These are phyloP conservation scores for Aphaenogaster floridana DNA, from an alignment of 1,140 invertebrate species.

Conservation along the genomic window DNA sequence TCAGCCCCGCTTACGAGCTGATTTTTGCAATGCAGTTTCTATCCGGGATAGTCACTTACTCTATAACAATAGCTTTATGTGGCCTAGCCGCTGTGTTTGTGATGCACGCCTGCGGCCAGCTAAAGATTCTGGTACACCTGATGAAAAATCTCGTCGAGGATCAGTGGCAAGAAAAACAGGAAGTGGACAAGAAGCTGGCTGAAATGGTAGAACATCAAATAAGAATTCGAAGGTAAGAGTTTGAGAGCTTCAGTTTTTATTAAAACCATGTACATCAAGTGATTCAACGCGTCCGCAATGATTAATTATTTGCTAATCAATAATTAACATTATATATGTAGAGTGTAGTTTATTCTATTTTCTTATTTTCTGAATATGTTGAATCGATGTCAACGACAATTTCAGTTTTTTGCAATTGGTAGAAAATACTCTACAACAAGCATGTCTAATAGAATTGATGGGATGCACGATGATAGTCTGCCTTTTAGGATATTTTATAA, in stretches of 20 bases:
- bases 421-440: constrained; percentile 75
- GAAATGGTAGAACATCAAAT: constrained; percentile 76
- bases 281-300: background rate
- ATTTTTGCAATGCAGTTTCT: constrained; percentile 1
- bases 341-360: constrained; percentile 9
- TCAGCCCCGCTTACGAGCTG: constrained; percentile 42
- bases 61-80: constrained; percentile 2
- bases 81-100: constrained; percentile 23
- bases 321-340: background rate
- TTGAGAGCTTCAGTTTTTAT: background rate
- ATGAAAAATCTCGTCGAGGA: constrained; percentile 35
- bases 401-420: constrained; percentile 73
- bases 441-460: constrained; percentile 78
- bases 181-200: constrained; percentile 66
- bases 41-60: constrained; percentile 30
- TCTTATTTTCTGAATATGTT: background rate
- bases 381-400: background rate
- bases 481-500: constrained; percentile 77
- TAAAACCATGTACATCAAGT: background rate
- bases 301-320: background rate
- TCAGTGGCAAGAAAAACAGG: background rate
- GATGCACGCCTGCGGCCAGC: constrained; percentile 42
- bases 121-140: constrained; percentile 14
- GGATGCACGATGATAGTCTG: constrained; percentile 80
- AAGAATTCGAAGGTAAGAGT: constrained; percentile 37